Evolutionary conservation across 2,797 vertebrate species (phyloP), one percentile per base, ranked within the genome.

Genomic region (Oreochromis mossambicus): DNA sequence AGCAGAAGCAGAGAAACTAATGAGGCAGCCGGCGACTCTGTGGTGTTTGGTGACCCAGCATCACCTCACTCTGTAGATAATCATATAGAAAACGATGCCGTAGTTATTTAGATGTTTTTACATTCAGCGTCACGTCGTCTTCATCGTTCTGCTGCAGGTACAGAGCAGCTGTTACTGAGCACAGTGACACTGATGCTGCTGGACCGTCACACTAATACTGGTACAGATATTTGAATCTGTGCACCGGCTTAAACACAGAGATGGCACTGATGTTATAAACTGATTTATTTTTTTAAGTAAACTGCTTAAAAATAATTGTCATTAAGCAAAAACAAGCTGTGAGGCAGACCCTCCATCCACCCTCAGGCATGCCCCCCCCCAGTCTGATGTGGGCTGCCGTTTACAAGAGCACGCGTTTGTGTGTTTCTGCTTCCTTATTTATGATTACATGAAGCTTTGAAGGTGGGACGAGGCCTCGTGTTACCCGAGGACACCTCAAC

Each of bases 311-410:
- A 68, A 70, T 61, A 34, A 41, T 68, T 1, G 1, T 7, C 5
- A 43, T 43, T 43, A 14, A 46, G 14, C 66, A 46, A 70, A 10
- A 24, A 0, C 0, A 7, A 46, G 14, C 41, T 46, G 66, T 70
- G 66, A 43, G 14, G 14, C 2, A 26, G 66, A 70, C 10, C 66
- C 66, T 73, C 8, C 41, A 0, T 46, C 21, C 41, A 29, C 41
- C 14, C 66, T 0, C 0, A 46, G 66, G 0, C 0, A 21, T 17
- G 15, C 7, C 15, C 15, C 7, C 14, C 7, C 15, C 88, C 52
- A 86, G 89, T 89, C 86, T 86, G 14, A 87, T 80, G 83, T 90
- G 86, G 3, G 77, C 81, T 90, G 85, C 78, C 83, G 61, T 82
- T 75, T 79, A 73, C 19, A 79, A 75, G 54, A 24, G 2, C 51